A percentile compares a stretch with the other conserved stretches of the same genome.
Conservation (phyloP, 2,113 vertebrate genomes). For the Nannobrachium achirus region DNA sequence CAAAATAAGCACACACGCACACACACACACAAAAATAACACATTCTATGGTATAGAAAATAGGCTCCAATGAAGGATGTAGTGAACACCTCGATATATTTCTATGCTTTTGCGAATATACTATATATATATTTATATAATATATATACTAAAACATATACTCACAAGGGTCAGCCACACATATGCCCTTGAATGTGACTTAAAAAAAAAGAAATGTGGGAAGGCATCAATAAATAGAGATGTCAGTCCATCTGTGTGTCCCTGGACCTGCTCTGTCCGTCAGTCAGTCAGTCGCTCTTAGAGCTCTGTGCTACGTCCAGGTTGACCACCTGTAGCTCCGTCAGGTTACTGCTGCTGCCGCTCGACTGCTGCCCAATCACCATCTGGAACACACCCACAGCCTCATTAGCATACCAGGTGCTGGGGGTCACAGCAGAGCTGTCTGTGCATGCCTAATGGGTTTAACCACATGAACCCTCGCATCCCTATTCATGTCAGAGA, state of each 20-base stretch:
- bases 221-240: constrained; percentile 99
- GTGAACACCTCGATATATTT: constrained; percentile 50
- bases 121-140: constrained; percentile 34
- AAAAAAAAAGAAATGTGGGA: constrained; percentile 73
- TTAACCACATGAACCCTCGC: too few species aligned
- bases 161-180: constrained; percentile 55
- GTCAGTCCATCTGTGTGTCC: constrained; percentile 76
- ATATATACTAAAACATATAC: constrained; percentile 60
- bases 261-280: too few species aligned
- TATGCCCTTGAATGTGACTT: constrained; percentile 58
- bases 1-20: constrained; percentile 3
- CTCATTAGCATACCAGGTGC: constrained; percentile 34
- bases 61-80: constrained; percentile 52
- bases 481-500: too few species aligned
- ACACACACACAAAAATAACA: constrained; percentile 60
- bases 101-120: constrained; percentile 63
- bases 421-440: too few species aligned
- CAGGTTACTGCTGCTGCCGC: constrained; percentile 92
- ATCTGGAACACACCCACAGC: constrained; percentile 81
- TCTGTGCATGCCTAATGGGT: too few species aligned
- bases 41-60: constrained; percentile 65
- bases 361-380: constrained; percentile 97
- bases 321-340: constrained; percentile 98
- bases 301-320: constrained; percentile 87
- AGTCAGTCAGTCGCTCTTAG: constrained; percentile 92